Conservation (phyloP, 2,888 invertebrate species). For the Pelosia muscerda region DNA sequence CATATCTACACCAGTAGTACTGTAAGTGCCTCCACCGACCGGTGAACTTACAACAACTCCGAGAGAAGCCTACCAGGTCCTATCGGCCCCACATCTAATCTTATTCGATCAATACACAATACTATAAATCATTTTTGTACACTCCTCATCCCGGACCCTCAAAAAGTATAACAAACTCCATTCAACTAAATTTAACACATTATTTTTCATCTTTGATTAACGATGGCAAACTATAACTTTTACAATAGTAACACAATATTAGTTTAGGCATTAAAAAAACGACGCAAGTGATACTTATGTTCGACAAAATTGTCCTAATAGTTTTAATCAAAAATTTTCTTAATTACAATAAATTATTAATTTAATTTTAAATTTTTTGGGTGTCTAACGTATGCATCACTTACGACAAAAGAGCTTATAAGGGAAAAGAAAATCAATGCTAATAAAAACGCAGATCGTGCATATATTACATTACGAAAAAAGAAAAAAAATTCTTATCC, state of each 20-base stretch:
- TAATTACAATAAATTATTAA: conserved; percentile 65
- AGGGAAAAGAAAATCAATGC: conserved; percentile 69
- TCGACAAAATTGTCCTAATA: conserved; percentile 53
- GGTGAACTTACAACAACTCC: conserved; percentile 80
- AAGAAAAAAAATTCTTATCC: conserved; percentile 64
- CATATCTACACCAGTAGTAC: conserved; percentile 83
- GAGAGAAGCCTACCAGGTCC: conserved; percentile 74
- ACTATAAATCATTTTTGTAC: conserved; percentile 84
- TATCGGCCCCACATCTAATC: conserved; percentile 71
- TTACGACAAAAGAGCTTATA: conserved; percentile 64
- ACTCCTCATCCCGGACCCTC: conserved; percentile 69
- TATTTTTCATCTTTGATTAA: conserved; percentile 81
- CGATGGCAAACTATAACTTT: conserved; percentile 86
- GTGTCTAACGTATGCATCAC: conserved; percentile 63
- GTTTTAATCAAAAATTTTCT: conserved; percentile 52
- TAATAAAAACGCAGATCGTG: conserved; percentile 86
- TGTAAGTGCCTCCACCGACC: conserved; percentile 84
- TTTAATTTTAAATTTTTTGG: conserved; percentile 62
- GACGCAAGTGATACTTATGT: conserved; percentile 64
- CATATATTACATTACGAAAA: conserved; percentile 84
- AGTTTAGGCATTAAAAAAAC: conserved; percentile 74
- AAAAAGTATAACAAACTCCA: conserved; percentile 83
- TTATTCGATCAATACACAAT: conserved; percentile 81
- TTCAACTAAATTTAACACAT: conserved; percentile 83
- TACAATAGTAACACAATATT: conserved; percentile 82